Percentiles rank a stretch among this genome's conserved stretches.
phyloP scores from a whole-genome alignment of 2,797 vertebrate species.

The Lagorchestes hirsutus region DNA sequence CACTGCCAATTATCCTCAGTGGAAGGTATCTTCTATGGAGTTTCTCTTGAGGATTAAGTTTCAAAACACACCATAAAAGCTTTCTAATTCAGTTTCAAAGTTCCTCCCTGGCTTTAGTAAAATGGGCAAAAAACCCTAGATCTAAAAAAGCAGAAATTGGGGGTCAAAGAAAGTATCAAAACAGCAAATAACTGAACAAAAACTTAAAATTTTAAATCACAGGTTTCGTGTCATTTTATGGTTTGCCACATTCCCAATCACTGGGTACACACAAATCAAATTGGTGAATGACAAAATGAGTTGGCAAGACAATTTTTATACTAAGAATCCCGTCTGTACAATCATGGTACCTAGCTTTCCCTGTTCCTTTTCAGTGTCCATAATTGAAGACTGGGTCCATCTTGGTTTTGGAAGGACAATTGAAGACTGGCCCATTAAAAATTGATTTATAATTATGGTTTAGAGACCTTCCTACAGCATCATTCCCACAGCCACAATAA shows the following conservation, averaged over 20 bases:
- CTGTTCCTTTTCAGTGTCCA: neutral
- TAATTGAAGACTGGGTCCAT: no score
- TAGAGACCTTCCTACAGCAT: neutral
- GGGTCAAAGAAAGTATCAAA: neutral
- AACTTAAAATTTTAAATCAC: neutral
- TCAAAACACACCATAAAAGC: slow-evolving; percentile 16
- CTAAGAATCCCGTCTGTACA: neutral
- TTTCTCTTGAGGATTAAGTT: slow-evolving; percentile 15
- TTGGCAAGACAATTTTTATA: neutral
- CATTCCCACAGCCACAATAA: neutral
- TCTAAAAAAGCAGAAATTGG: neutral
- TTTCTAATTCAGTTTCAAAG: slow-evolving; percentile 18
- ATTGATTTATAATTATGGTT: neutral
- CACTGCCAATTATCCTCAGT: slow-evolving; percentile 32
- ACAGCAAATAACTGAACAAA: neutral
- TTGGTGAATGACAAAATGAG: neutral
- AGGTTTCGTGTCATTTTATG: neutral
- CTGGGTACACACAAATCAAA: neutral
- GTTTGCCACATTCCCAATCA: neutral
- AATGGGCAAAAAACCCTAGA: neutral
- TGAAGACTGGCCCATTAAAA: neutral
- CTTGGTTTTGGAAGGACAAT: neutral
- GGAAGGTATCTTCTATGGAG: slow-evolving; percentile 34
- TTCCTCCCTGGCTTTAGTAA: neutral
- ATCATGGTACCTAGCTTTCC: neutral